Evolutionary conservation across 2,797 vertebrate genomes (phyloP).

Genomic region (Sternotherus odoratus): DNA sequence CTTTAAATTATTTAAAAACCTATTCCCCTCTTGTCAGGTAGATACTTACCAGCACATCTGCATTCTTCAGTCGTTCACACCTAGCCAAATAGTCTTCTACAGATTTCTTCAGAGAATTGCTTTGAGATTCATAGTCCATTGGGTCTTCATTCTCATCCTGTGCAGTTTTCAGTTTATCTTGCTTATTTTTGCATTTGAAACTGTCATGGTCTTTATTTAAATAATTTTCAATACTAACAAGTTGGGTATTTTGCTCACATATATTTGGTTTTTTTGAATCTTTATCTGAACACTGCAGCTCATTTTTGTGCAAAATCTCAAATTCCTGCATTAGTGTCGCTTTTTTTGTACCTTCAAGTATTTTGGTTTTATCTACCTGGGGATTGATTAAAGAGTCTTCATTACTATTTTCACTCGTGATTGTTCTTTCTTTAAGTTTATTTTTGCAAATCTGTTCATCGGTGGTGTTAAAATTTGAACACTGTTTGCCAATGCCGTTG

Average conservation of each 20-base stretch:
- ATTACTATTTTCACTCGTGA: conserved; percentile 61
- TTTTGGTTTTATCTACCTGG: conserved; percentile 82
- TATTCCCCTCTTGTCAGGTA: neutral
- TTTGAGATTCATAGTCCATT: conserved; percentile 68
- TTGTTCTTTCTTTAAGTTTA: conserved; percentile 75
- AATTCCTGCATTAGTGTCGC: conserved; percentile 71
- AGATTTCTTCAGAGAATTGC: conserved; percentile 78
- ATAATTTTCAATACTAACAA: conserved; percentile 83
- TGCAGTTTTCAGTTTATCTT: conserved; percentile 70
- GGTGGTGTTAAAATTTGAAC: conserved; percentile 70
- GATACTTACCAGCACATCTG: conserved; percentile 77
- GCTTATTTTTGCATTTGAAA: conserved; percentile 76
- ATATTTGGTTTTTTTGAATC: conserved; percentile 72
- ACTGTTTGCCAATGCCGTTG: conserved; percentile 78
- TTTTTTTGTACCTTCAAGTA: conserved; percentile 86
- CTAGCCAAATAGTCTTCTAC: conserved; percentile 70
- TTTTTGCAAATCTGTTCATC: conserved; percentile 86
- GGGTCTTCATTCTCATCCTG: conserved; percentile 85
- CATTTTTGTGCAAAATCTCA: conserved; percentile 79
- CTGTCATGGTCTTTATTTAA: conserved; percentile 78
- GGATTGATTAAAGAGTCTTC: conserved; percentile 75
- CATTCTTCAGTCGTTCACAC: conserved; percentile 77
- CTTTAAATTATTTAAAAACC: neutral
- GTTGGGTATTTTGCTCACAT: conserved; percentile 78
- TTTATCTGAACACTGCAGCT: conserved; percentile 77